Conservation (phyloP, 2,888 invertebrate species). For the Drosophila helvetica region DNA sequence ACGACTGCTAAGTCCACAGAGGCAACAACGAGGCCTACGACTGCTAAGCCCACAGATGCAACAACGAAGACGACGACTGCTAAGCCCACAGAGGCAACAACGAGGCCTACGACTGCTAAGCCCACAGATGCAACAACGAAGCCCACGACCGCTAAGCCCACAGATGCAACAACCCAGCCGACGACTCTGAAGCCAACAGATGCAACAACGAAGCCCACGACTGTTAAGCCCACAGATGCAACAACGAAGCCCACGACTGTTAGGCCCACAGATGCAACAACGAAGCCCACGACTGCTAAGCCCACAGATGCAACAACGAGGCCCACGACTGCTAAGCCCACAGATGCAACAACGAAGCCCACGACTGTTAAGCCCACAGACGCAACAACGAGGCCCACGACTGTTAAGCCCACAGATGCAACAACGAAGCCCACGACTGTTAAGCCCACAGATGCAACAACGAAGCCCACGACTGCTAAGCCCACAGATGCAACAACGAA, state of each 20-base stretch:
- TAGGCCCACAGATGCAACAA: neutral
- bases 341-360: neutral
- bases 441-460: neutral
- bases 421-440: neutral
- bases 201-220: no score
- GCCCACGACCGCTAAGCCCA: no score
- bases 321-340: neutral
- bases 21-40: neutral
- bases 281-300: neutral
- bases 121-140: neutral
- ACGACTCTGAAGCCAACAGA: no score
- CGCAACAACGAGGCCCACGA: neutral
- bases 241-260: neutral
- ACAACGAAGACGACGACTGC: neutral
- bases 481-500: no score
- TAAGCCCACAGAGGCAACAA: conserved; percentile 4
- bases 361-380: neutral
- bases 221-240: no score
- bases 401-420: neutral
- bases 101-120: neutral
- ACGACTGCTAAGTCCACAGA: neutral
- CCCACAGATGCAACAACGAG: conserved; percentile 4
- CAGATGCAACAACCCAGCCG: no score
- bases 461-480: neutral
- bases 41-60: neutral